phyloP scores from a whole-genome alignment of 2,113 vertebrate species.

The Bombycilla garrulus region DNA sequence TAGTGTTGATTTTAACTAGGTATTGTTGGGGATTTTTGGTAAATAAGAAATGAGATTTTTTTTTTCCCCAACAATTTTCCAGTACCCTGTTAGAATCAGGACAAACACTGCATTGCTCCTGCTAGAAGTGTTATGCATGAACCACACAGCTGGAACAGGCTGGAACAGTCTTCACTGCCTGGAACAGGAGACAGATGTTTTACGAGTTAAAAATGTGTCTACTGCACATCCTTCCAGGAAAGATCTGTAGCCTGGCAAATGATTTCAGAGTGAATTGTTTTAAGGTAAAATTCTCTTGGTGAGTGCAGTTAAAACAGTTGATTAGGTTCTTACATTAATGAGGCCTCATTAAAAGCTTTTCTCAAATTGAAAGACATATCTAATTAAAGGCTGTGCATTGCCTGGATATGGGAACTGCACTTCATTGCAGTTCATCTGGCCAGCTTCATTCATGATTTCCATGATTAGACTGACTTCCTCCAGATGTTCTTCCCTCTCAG shows the following conservation, averaged over 20 bases:
- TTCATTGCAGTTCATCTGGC: not conserved
- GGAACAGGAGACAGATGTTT: not conserved
- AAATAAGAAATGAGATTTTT: not conserved
- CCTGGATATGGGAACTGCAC: not conserved
- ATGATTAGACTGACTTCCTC: not conserved
- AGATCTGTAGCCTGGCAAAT: not conserved
- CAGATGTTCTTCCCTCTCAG: not conserved
- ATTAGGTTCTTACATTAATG: constrained; percentile 33
- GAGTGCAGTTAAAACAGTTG: not conserved
- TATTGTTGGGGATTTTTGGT: not conserved
- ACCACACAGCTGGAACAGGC: not conserved
- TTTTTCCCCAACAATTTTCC: not conserved
- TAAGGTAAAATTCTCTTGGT: not conserved
- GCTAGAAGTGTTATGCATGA: not conserved
- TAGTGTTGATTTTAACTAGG: not conserved
- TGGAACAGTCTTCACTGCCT: not conserved
- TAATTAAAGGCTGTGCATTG: constrained; percentile 2
- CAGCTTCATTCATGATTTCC: not conserved
- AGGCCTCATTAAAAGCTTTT: constrained; percentile 33
- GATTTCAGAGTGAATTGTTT: constrained; percentile 4
- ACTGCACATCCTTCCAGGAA: not conserved
- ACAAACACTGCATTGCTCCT: not conserved
- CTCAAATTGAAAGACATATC: not conserved
- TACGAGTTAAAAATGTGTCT: not conserved
- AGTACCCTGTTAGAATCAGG: not conserved